Conservation (phyloP, 2,113 vertebrate species). For the Danio rerio region DNA sequence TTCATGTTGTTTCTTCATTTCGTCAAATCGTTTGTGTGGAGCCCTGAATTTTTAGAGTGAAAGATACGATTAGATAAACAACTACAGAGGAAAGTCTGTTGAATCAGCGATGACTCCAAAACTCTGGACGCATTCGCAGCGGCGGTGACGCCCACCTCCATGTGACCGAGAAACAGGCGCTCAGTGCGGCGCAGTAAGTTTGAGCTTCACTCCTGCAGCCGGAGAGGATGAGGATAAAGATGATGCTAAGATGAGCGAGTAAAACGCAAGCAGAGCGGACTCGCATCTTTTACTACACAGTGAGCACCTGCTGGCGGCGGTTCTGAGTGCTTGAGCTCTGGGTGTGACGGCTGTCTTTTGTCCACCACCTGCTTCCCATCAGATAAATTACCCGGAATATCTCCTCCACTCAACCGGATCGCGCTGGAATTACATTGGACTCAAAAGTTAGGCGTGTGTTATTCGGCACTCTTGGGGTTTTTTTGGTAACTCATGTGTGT, state of each 20-base stretch:
- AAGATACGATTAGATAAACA: no score
- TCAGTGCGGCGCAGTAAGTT: neutral
- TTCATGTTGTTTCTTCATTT: no score
- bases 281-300: neutral
- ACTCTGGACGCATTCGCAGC: no score
- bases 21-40: no score
- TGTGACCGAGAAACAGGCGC: slow-evolving; percentile 5
- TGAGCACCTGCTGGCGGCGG: slow-evolving; percentile 44
- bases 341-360: slow-evolving; percentile 65
- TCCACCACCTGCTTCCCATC: slow-evolving; percentile 36
- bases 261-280: neutral
- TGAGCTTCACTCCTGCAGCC: slow-evolving; percentile 1
- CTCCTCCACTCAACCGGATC: neutral
- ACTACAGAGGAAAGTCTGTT: no score
- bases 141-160: slow-evolving; percentile 56
- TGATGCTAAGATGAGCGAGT: neutral
- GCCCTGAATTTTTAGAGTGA: no score
- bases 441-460: neutral
- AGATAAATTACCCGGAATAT: slow-evolving; percentile 3
- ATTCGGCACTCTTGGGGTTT: neutral
- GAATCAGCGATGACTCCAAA: no score
- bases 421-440: neutral
- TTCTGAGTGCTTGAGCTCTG: slow-evolving; percentile 57
- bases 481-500: neutral
- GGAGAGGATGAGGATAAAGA: neutral